Evolutionary conservation across 2,797 vertebrate species (phyloP).

Genomic region (Microctenopoma stevenorrisi): DNA sequence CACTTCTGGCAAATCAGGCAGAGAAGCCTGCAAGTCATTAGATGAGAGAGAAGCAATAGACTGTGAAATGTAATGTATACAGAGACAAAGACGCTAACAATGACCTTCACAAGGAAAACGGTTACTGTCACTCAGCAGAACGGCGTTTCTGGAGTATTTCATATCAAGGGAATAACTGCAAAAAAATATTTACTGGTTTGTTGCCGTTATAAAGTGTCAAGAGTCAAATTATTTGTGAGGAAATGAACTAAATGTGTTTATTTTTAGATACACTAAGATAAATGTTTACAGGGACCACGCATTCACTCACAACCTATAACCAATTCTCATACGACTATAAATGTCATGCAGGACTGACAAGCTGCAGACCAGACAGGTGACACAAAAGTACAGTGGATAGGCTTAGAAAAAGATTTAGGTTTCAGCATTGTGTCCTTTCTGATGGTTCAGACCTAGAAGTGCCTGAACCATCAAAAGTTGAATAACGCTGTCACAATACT

Average conservation of each 20-base stretch:
- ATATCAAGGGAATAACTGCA: slow-evolving; percentile 10
- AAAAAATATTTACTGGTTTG: slow-evolving; percentile 17
- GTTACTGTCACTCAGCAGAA: slow-evolving; percentile 39
- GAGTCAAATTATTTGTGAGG: slow-evolving; percentile 8
- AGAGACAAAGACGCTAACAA: slow-evolving; percentile 67
- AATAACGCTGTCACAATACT: too few relatives aligned
- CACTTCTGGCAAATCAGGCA: slow-evolving; percentile 80
- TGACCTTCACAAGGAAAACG: slow-evolving; percentile 69
- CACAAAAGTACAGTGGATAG: too few relatives aligned
- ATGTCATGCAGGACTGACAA: too few relatives aligned
- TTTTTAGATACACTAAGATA: background rate
- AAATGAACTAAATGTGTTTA: background rate
- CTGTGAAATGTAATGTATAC: slow-evolving; percentile 81
- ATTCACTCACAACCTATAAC: too few relatives aligned
- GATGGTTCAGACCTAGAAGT: too few relatives aligned
- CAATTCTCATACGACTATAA: too few relatives aligned
- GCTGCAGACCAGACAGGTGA: too few relatives aligned
- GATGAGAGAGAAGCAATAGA: slow-evolving; percentile 78
- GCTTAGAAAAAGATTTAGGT: too few relatives aligned
- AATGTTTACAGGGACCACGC: background rate
- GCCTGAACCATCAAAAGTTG: too few relatives aligned
- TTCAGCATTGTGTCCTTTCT: too few relatives aligned
- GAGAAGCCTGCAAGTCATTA: slow-evolving; percentile 79
- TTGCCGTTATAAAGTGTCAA: slow-evolving; percentile 2
- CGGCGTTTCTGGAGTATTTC: slow-evolving; percentile 32